These are phyloP conservation scores for Tipula helvola DNA, from an alignment of 2,888 invertebrate genomes.

Conservation along the genomic window DNA sequence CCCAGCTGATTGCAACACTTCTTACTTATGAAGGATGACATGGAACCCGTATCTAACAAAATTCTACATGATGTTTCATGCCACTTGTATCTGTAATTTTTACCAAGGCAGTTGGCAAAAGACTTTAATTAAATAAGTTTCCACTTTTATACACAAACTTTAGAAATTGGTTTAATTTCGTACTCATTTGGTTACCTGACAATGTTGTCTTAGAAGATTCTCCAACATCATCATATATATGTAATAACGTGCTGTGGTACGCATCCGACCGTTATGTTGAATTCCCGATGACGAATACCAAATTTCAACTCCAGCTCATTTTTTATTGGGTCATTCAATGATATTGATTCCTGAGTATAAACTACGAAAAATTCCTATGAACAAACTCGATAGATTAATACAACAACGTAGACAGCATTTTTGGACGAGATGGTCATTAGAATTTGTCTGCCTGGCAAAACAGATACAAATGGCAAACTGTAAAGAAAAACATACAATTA, in stretches of 20 bases:
- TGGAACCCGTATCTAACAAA: background rate
- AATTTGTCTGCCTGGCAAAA: constrained; percentile 20
- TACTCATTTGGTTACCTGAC: background rate
- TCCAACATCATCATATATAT: too few relatives aligned
- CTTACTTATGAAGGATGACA: background rate
- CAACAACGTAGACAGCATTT: constrained; percentile 19
- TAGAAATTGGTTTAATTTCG: too few relatives aligned
- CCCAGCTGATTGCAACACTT: background rate
- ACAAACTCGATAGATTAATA: constrained; percentile 16
- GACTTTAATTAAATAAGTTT: background rate
- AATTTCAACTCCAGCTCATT: constrained; percentile 16
- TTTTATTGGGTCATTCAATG: constrained; percentile 6
- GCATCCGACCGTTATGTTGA: too few relatives aligned
- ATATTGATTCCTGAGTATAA: constrained; percentile 18
- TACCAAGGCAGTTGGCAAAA: background rate
- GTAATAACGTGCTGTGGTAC: too few relatives aligned
- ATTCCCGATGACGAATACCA: too few relatives aligned
- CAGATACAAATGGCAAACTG: constrained; percentile 19
- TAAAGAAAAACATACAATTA: constrained; percentile 11
- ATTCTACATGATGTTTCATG: background rate
- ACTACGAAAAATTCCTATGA: constrained; percentile 12
- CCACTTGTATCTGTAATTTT: background rate
- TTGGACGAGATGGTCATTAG: constrained; percentile 20
- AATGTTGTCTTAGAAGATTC: background rate
- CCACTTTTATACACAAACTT: too few relatives aligned